Percentiles rank a stretch among this genome's conserved stretches.
phyloP scores from a whole-genome alignment of 2,888 invertebrate genomes.

The Ecliptopera silaceata region DNA sequence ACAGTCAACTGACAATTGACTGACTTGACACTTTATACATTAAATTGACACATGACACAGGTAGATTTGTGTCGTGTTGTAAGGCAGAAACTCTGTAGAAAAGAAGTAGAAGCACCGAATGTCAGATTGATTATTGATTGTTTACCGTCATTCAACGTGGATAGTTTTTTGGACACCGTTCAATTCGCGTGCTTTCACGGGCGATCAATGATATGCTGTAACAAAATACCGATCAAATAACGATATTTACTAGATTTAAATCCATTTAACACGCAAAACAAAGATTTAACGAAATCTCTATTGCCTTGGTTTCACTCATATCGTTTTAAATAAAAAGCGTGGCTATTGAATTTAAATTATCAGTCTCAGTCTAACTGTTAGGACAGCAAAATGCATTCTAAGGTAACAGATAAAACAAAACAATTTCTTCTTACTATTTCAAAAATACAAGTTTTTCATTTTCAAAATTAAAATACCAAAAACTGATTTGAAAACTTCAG shows the following conservation, averaged over 20 bases:
- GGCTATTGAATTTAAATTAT: constrained; percentile 14
- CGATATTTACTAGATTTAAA: constrained; percentile 7
- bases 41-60: no score
- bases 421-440: not conserved
- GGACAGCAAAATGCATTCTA: constrained; percentile 29
- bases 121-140: no score
- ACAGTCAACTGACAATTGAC: no score
- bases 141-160: not conserved
- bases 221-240: constrained; percentile 9
- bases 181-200: not conserved
- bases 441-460: not conserved
- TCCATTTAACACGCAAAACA: constrained; percentile 9
- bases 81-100: no score
- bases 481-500: no score
- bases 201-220: constrained; percentile 7
- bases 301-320: constrained; percentile 28
- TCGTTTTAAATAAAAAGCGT: constrained; percentile 26
- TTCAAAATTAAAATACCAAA: no score
- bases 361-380: constrained; percentile 9
- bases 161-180: not conserved
- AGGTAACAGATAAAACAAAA: constrained; percentile 16
- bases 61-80: no score
- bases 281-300: constrained; percentile 19
- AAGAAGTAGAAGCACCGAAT: no score
- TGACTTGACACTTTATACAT: no score